A percentile compares a stretch with the other conserved stretches of the same genome.
These are phyloP conservation scores for Botia almorhae DNA, from an alignment of 2,797 vertebrate genomes.

Conservation along the genomic window DNA sequence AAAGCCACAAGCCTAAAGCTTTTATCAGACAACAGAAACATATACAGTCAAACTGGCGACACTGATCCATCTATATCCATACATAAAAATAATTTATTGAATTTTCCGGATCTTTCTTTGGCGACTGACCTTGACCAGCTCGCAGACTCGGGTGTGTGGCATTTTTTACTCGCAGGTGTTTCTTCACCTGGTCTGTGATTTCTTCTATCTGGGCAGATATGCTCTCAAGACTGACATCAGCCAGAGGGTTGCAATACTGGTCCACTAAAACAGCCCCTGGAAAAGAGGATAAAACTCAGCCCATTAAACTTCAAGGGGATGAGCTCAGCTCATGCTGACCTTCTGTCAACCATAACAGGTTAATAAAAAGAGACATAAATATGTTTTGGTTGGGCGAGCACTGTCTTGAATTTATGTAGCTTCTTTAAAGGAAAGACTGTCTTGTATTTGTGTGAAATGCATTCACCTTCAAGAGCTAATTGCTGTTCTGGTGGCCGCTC, in stretches of 20 bases:
- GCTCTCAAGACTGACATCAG: constrained; percentile 84
- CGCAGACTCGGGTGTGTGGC: constrained; percentile 89
- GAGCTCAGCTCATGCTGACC: no score
- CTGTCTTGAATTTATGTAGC: no score
- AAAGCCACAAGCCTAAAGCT: not conserved
- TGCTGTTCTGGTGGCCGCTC: constrained; percentile 85
- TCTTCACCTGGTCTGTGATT: constrained; percentile 88
- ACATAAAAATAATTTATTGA: not conserved
- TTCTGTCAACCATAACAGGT: no score
- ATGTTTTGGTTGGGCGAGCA: no score
- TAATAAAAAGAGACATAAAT: no score
- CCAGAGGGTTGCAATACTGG: constrained; percentile 95
- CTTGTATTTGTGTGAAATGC: not conserved
- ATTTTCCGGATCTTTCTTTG: constrained; percentile 1
- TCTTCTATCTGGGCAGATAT: constrained; percentile 87
- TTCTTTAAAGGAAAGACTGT: not conserved
- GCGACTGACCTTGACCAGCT: constrained; percentile 80
- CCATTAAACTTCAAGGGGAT: no score
- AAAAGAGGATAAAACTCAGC: constrained; percentile 45
- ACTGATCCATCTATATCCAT: not conserved
- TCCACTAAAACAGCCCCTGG: constrained; percentile 93
- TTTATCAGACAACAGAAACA: constrained; percentile 2
- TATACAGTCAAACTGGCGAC: not conserved
- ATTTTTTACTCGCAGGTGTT: constrained; percentile 85
- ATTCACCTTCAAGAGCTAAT: constrained; percentile 85